Evolutionary conservation across 1,140 invertebrate genomes (phyloP).

Genomic region (Parapsyche elsis): DNA sequence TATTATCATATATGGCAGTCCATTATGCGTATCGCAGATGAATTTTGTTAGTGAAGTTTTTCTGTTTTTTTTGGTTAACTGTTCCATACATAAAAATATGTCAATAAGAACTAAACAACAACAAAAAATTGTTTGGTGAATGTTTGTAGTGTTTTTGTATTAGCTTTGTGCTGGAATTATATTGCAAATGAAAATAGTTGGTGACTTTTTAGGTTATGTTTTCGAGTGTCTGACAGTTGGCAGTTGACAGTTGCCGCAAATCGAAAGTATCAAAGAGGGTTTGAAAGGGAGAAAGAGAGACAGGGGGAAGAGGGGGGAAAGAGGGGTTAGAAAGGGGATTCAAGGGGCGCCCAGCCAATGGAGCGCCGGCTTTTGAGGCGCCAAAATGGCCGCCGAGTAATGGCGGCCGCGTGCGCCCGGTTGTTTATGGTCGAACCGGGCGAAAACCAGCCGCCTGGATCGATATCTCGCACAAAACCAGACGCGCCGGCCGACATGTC

Average conservation of each 20-base stretch:
- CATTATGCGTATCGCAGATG: no score
- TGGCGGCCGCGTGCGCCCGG: conserved; percentile 43
- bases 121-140: no score
- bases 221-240: conserved; percentile 18
- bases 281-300: not conserved
- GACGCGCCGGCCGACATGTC: not conserved
- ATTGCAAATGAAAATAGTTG: no score
- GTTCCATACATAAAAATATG: no score
- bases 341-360: conserved; percentile 40
- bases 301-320: not conserved
- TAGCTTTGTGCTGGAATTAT: no score
- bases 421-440: conserved; percentile 27
- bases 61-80: no score
- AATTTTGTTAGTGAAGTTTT: no score
- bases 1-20: no score
- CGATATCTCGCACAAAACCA: not conserved
- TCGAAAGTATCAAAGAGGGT: not conserved
- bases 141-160: no score
- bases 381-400: conserved; percentile 54
- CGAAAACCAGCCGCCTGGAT: not conserved
- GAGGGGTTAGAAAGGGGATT: not conserved
- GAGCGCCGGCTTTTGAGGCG: conserved; percentile 25
- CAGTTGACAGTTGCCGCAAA: not conserved
- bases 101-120: no score
- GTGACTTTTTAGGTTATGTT: not conserved